These are phyloP conservation scores for Vannuccia rotundouncinata DNA, from an alignment of 2,888 invertebrate genomes.

Conservation along the genomic window DNA sequence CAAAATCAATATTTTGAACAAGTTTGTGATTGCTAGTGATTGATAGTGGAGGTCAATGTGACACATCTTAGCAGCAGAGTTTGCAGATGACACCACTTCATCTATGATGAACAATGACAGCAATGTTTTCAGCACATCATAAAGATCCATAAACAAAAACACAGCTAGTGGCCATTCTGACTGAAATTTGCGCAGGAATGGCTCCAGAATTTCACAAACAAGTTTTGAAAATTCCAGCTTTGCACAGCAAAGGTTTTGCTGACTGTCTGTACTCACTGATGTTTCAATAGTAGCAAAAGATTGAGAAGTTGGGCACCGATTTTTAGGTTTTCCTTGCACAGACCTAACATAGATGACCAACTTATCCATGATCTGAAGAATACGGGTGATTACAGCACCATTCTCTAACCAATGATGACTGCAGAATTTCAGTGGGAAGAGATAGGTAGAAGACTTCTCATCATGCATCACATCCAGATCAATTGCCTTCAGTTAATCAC, in stretches of 20 bases:
- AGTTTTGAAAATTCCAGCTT: slow-evolving; percentile 11
- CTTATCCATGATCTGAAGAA: too few species aligned
- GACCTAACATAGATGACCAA: too few species aligned
- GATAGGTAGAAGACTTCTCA: too few species aligned
- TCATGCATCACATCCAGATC: too few species aligned
- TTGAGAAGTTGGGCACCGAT: background rate
- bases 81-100: background rate
- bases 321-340: background rate
- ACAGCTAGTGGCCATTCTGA: slow-evolving; percentile 17
- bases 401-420: too few species aligned
- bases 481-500: too few species aligned
- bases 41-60: background rate
- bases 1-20: background rate
- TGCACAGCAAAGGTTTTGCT: background rate
- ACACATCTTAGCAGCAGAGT: slow-evolving; percentile 19
- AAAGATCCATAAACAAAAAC: background rate
- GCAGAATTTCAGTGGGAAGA: too few species aligned
- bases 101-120: background rate
- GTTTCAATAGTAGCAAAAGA: background rate
- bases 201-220: slow-evolving; percentile 5
- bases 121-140: slow-evolving; percentile 12
- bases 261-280: background rate
- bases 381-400: too few species aligned
- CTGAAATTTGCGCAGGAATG: slow-evolving; percentile 9
- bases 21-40: slow-evolving; percentile 7